Conservation (phyloP, 2,888 invertebrate species). For the Deroplatys truncata region DNA sequence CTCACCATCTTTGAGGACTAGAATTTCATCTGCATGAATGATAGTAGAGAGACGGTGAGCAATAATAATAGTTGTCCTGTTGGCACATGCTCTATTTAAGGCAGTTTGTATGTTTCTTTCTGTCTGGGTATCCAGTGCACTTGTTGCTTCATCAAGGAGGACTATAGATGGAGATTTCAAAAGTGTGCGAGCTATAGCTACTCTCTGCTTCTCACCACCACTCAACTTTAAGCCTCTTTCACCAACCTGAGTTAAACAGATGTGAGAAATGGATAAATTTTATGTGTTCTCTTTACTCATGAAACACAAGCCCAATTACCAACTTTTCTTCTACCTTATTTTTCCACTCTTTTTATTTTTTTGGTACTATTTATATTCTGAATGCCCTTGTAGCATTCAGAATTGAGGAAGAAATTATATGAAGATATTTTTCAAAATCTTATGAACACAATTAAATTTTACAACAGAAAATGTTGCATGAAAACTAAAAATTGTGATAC, state of each 20-base stretch:
- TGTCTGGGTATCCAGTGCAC: constrained; percentile 92
- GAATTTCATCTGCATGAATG: constrained; percentile 90
- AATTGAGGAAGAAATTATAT: too few species aligned
- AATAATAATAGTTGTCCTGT: constrained; percentile 89
- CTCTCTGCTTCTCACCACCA: constrained; percentile 96
- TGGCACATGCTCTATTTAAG: constrained; percentile 69
- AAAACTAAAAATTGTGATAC: too few species aligned
- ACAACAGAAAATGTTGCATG: too few species aligned
- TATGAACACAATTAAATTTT: too few species aligned
- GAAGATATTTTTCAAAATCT: too few species aligned
- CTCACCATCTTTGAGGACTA: constrained; percentile 86
- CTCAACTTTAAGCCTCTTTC: constrained; percentile 92
- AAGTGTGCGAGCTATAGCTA: constrained; percentile 93
- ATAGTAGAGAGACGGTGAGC: constrained; percentile 94
- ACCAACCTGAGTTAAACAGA: constrained; percentile 61
- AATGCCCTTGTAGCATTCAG: too few species aligned
- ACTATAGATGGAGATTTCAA: constrained; percentile 89
- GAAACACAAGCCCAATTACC: too few species aligned
- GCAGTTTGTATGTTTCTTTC: constrained; percentile 86
- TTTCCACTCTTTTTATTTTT: too few species aligned
- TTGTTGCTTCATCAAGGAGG: constrained; percentile 91
- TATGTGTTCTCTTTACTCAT: too few species aligned
- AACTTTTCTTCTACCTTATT: too few species aligned
- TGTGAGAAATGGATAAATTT: too few species aligned
- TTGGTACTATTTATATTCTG: too few species aligned